Evolutionary conservation across 2,113 vertebrate genomes (phyloP), one percentile per base, ranked within the genome.

Genomic region (Bubo scandiacus): DNA sequence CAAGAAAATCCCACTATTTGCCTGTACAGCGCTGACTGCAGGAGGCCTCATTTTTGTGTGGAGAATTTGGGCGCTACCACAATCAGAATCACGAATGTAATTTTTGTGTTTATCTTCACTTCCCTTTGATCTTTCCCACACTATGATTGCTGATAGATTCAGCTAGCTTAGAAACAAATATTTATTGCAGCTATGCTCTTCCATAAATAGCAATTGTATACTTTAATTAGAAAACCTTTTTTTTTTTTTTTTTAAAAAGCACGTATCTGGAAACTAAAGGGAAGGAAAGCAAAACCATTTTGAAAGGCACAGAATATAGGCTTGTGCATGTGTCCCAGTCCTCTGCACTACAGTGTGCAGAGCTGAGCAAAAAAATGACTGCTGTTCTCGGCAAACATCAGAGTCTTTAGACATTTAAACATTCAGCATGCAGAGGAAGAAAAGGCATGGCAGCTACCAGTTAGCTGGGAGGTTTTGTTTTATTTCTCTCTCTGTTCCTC

Each of bases 71-170:
- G 51, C 0, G 0, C 58, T 77, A 77, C 70, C 86, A 77, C 62
- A 75, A 55, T 75, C 74, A 9, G 6, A 96, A 94, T 66, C 66
- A 45, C 5, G 3, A 82, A 89, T 21, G 65, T 73, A 34, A n/a
- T n/a, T 80, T 83, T 51, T 70, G 45, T 80, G 78, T 82, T 92
- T 90, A 51, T 75, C 38, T 80, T 81, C 30, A 57, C 19, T 85
- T 96, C 19, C 9, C 79, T 97, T 95, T 95, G 86, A 96, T 96
- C 81, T 90, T 88, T 86, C 66, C 58, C 72, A 68, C 49, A 29
- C n/a, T 80, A 51, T 38, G 52, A 74, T 49, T 88, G n/a, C 81
- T 94, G 79, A 81, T 96, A 90, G 59, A 80, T 75, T 94, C 92
- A 94, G 59, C 55, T 75, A 42, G 27, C 57, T 90, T 75, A 62